Evolutionary conservation across 2,888 invertebrate species (phyloP).

Genomic region (Coenonympha glycerion): DNA sequence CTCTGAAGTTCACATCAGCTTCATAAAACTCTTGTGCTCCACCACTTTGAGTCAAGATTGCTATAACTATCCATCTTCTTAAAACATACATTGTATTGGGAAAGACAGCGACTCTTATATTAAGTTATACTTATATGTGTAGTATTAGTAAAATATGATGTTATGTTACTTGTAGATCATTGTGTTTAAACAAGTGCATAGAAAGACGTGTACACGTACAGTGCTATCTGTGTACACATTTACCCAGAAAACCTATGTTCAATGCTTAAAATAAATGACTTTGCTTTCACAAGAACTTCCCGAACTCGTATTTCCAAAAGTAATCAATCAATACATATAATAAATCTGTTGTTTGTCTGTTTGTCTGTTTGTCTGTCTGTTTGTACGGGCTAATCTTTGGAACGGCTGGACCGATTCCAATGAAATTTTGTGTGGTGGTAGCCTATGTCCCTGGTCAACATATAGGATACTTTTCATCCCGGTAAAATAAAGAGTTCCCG

Average conservation of each 20-base stretch:
- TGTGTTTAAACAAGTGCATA: slow-evolving; percentile 38
- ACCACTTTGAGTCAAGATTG: slow-evolving; percentile 28
- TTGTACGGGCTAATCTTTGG: no score
- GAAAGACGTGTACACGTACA: background rate
- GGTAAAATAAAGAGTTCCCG: no score
- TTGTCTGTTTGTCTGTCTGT: no score
- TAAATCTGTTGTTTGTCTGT: no score
- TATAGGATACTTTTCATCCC: no score
- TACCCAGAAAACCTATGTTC: background rate
- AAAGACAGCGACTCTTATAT: background rate
- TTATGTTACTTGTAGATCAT: background rate
- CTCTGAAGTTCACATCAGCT: slow-evolving; percentile 54
- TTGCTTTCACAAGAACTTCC: no score
- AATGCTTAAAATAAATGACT: background rate
- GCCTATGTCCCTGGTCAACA: no score
- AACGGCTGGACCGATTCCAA: no score
- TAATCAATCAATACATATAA: no score
- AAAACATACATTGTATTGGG: slow-evolving; percentile 9
- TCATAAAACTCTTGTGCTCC: slow-evolving; percentile 42
- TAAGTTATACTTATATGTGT: background rate
- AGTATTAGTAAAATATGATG: background rate
- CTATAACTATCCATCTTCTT: background rate
- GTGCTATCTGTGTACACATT: background rate
- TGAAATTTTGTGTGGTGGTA: no score
- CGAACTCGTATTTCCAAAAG: no score